Evolutionary conservation across 1,140 invertebrate species (phyloP).

Genomic region (Drosophila sucinea): DNA sequence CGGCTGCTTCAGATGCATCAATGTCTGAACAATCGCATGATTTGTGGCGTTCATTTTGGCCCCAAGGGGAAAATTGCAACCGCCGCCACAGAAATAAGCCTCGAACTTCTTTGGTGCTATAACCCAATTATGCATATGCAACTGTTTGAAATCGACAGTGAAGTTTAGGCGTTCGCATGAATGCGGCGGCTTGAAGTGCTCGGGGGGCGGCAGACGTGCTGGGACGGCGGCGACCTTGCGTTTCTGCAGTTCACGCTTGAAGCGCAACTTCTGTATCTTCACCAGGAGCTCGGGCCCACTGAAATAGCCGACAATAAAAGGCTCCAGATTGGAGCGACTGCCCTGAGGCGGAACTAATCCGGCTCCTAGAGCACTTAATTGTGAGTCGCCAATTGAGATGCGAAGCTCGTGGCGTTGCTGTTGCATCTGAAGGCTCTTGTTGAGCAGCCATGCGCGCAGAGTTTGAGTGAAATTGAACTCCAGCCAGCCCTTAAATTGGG

Average conservation of each 20-base stretch:
- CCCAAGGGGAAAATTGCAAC: constrained; percentile 78
- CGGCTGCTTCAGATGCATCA: constrained; percentile 79
- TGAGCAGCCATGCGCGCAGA: constrained; percentile 54
- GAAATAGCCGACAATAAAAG: constrained; percentile 78
- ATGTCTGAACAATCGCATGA: constrained; percentile 79
- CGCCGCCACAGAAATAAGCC: constrained; percentile 78
- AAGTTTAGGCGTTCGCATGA: constrained; percentile 78
- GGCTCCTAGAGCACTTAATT: constrained; percentile 36
- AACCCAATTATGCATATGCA: constrained; percentile 79
- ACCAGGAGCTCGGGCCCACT: constrained; percentile 75
- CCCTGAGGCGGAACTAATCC: constrained; percentile 52
- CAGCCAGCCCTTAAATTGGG: constrained; percentile 65
- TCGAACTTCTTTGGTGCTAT: constrained; percentile 82
- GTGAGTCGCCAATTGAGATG: constrained; percentile 45
- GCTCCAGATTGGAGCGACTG: constrained; percentile 52
- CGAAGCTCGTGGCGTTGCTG: constrained; percentile 57
- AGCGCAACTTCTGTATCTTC: constrained; percentile 71
- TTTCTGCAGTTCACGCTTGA: constrained; percentile 70
- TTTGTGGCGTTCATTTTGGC: constrained; percentile 82
- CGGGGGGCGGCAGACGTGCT: constrained; percentile 16
- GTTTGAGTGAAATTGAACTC: constrained; percentile 72
- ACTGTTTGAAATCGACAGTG: constrained; percentile 76
- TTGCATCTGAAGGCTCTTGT: constrained; percentile 20
- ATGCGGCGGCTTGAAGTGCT: constrained; percentile 60
- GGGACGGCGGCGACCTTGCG: constrained; percentile 28